phyloP scores from a whole-genome alignment of 2,888 invertebrate genomes.

The Agrypnus murinus region DNA sequence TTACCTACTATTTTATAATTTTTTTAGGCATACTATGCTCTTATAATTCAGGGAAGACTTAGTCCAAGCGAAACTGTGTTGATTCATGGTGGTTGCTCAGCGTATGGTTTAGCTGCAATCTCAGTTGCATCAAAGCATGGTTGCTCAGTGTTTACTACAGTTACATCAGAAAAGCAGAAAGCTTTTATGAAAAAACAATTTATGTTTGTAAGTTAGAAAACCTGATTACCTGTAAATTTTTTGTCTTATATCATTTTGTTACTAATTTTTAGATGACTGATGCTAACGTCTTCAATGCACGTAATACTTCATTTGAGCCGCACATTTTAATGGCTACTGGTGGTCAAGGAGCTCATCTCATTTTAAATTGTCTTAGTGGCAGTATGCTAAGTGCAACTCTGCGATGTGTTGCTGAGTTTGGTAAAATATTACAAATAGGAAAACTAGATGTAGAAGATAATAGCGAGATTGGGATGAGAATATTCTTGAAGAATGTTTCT shows the following conservation, averaged over 20 bases:
- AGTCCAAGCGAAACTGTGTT: constrained; percentile 72
- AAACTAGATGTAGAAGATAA: constrained; percentile 86
- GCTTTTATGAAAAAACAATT: constrained; percentile 65
- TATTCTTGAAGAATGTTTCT: constrained; percentile 84
- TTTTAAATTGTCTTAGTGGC: constrained; percentile 92
- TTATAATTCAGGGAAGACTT: constrained; percentile 68
- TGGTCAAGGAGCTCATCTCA: constrained; percentile 92
- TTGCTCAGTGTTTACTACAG: constrained; percentile 78
- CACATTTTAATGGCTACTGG: constrained; percentile 86
- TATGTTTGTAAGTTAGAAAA: constrained; percentile 64
- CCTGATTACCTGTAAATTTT: no score
- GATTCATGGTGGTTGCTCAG: constrained; percentile 75
- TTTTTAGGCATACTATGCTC: constrained; percentile 68
- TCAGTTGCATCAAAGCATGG: constrained; percentile 76
- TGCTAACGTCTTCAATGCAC: constrained; percentile 63
- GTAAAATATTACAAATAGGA: constrained; percentile 89
- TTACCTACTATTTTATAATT: constrained; percentile 47
- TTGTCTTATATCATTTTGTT: no score
- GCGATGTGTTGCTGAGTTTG: constrained; percentile 76
- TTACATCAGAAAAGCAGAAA: constrained; percentile 71
- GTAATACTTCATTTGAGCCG: constrained; percentile 86
- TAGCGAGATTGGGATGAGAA: constrained; percentile 80
- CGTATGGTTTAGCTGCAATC: constrained; percentile 83
- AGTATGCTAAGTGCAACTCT: constrained; percentile 86
- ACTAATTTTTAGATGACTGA: constrained; percentile 62